phyloP scores from a whole-genome alignment of 2,797 vertebrate genomes.

The Mallotus villosus region DNA sequence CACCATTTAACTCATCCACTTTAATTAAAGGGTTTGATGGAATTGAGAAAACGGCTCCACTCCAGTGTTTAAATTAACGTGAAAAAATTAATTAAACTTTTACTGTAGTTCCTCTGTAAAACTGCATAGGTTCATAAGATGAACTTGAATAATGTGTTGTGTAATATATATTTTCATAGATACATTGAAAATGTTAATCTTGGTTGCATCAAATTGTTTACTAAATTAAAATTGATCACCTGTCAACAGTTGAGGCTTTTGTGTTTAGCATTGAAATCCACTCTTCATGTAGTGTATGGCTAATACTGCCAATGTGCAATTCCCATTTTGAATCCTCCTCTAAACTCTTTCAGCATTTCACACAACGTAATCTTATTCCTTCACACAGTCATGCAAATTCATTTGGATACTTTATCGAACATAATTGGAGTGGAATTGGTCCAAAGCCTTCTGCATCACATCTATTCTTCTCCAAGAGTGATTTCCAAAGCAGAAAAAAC shows the following conservation, averaged over 20 bases:
- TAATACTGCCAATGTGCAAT: background rate
- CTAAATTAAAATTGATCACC: background rate
- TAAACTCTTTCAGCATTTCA: background rate
- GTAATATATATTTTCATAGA: background rate
- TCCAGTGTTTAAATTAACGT: background rate
- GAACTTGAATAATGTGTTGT: background rate
- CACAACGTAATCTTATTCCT: background rate
- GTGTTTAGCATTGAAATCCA: no score
- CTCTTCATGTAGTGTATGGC: background rate
- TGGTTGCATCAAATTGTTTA: background rate
- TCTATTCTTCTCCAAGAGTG: background rate
- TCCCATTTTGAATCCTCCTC: background rate
- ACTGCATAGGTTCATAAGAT: background rate
- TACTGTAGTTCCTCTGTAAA: background rate
- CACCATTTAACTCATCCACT: slow-evolving; percentile 21
- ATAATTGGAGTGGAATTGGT: slow-evolving; percentile 8
- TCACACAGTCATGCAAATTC: background rate
- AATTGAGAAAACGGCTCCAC: slow-evolving; percentile 4
- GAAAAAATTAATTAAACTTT: background rate
- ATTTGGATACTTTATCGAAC: slow-evolving; percentile 7
- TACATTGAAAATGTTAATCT: background rate
- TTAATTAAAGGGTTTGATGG: slow-evolving; percentile 20
- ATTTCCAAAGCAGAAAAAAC: background rate
- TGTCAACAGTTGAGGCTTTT: background rate
- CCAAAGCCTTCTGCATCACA: background rate